Evolutionary conservation across 2,888 invertebrate genomes (phyloP).

Genomic region (Tipula confusa): DNA sequence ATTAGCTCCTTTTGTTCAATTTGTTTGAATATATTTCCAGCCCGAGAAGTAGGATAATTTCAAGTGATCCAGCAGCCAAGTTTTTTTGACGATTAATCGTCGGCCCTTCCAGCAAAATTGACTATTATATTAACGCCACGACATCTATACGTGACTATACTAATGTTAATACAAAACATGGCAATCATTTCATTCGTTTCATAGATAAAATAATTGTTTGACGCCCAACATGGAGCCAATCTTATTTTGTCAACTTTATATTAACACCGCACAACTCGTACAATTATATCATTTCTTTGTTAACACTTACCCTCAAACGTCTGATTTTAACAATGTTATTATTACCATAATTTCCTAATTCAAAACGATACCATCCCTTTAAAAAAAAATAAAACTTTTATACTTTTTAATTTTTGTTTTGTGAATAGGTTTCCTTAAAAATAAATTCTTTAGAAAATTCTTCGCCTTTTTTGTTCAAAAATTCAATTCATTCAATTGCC

Average conservation of each 20-base stretch:
- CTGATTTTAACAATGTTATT: constrained; percentile 28
- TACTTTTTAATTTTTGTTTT: background rate
- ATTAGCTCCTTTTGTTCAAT: too few species aligned
- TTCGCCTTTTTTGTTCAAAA: constrained; percentile 3
- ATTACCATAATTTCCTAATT: constrained; percentile 30
- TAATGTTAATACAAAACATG: too few species aligned
- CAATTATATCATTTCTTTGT: constrained; percentile 7
- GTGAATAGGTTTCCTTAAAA: background rate
- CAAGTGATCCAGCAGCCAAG: too few species aligned
- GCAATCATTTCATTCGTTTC: too few species aligned
- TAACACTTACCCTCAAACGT: constrained; percentile 27
- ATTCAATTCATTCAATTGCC: background rate
- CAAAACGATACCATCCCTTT: constrained; percentile 30
- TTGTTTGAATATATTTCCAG: too few species aligned
- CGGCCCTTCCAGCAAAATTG: too few species aligned
- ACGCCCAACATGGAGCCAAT: background rate
- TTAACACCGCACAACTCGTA: constrained; percentile 3
- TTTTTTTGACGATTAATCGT: too few species aligned
- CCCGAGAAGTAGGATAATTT: too few species aligned
- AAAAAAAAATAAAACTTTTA: background rate
- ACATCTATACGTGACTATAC: too few species aligned
- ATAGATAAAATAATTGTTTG: background rate
- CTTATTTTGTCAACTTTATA: background rate
- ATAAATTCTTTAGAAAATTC: background rate
- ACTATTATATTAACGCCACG: too few species aligned